Base-by-base conservation (phyloP, 2,888 invertebrate genomes). In the Schizaphis graminum region DNA sequence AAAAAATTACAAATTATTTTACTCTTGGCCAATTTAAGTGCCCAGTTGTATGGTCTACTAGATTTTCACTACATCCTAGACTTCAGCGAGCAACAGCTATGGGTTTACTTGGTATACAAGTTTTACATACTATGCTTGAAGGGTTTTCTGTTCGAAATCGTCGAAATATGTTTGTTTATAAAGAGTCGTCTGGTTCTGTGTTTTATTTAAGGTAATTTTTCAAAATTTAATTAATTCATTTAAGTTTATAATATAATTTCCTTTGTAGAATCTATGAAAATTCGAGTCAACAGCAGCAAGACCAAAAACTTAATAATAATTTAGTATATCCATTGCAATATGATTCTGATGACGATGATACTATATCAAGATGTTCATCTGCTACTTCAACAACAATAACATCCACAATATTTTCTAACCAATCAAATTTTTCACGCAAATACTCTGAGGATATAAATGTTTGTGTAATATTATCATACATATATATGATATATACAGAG, bases 151-250 rank as follows among this genome's bases (percentile, higher is more conserved):
- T 98, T 0, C 96, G 96, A 95, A 98, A 98, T 95, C 96, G 98
- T 85, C 97, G 96, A 95, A 98, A 98, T 95, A 97, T 98, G 97
- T 98, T 97, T 96, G 97, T 98, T 28, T 97, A 97, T 95, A 97
- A 97, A 95, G 97, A 98, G 95, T 96, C 96, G 13, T 86, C 96
- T 94, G 96, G 96, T 35, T 97, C 97, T 95, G 97, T 97, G 0
- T 97, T 97, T 95, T 97, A 97, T 95, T 95, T 97, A 84, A 96
- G 96, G 96, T 96, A 95, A 94, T 21, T 87, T 77, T 91, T 85
- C 53, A 21, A 88, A 67, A 49, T n/a, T 49, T 24, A 3, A 41
- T 26, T n/a, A 10, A 61, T 53, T 44, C 13, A 67, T 35, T 35
- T 41, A 7, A 53, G 35, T 2, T 49, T 28, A 44, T 53, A 57